Evolutionary conservation across 2,888 invertebrate species (phyloP).

Genomic region (Phyllotreta striolata): DNA sequence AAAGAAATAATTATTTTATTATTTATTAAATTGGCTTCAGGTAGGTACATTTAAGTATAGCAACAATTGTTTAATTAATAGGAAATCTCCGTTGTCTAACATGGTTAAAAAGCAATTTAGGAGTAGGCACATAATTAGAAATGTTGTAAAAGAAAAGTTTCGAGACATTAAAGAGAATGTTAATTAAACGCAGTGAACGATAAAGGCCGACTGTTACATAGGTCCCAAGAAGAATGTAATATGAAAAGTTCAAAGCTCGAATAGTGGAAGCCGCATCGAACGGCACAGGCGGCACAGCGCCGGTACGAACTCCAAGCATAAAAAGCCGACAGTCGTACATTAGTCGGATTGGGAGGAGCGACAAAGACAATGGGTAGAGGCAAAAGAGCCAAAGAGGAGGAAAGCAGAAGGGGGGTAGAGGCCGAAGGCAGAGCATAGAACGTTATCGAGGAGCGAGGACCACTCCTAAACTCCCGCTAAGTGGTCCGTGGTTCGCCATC

Average conservation of each 20-base stretch:
- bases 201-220: constrained; percentile 8
- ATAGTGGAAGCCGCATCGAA: constrained; percentile 8
- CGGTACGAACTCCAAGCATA: constrained; percentile 12
- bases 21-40: too few species aligned
- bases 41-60: too few species aligned
- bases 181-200: constrained; percentile 7
- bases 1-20: too few species aligned
- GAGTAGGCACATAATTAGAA: too few species aligned
- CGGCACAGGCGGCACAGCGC: background rate
- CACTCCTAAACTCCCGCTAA: constrained; percentile 56
- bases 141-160: too few species aligned
- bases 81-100: too few species aligned
- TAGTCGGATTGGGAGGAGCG: constrained; percentile 51
- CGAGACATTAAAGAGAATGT: constrained; percentile 3
- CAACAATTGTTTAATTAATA: too few species aligned
- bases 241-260: constrained; percentile 28
- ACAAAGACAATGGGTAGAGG: constrained; percentile 56
- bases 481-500: constrained; percentile 53
- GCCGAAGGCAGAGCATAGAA: constrained; percentile 18
- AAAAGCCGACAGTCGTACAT: constrained; percentile 19
- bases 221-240: constrained; percentile 13
- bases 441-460: constrained; percentile 41
- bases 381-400: constrained; percentile 50
- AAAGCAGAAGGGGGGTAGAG: constrained; percentile 33
- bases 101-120: too few species aligned